Base-by-base conservation (phyloP, 37 sponge, comb jelly and placozoan genomes). In the Lycopodina hypogea region DNA sequence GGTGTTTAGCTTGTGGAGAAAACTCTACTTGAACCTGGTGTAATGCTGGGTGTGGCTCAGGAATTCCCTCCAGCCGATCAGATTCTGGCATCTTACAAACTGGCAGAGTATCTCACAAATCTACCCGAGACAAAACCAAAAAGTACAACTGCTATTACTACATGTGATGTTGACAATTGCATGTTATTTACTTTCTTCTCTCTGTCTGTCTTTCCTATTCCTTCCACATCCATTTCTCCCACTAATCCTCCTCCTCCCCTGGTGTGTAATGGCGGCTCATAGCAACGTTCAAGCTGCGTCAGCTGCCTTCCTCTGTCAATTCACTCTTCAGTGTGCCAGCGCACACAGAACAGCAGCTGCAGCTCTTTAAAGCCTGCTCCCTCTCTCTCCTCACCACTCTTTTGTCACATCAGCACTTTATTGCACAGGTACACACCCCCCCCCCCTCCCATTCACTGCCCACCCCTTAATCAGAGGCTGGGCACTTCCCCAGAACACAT, bases 61-160 rank as follows among this genome's bases (percentile, higher is more conserved):
- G 37, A 73, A 35, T 80, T 80, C 52, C 30, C 68, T 75, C 62
- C 51, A 14, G 22, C 11, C 21, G 58, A 52, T 4, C 79, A 84
- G 81, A 19, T 85, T n/a, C 8, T 61, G 11, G 85, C 85, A 15
- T 7, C 75, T 21, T 41, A 76, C 30, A 88, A 71, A 71, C 75
- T 92, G 50, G 7, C 78, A 18, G 55, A 77, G 37, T 88, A 88
- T 50, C 18, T 80, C 12, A 55, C 56, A 0, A 26, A 61, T 23
- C 78, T 92, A 15, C 93, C 93, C 0, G 61, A 77, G n/a, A 89
- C 83, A 65, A 92, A 81, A 57, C 90, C 93, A 42, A 23, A 55
- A 55, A 73, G 74, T 73, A 53, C 51, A 37, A 71, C 19, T 37
- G 40, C n/a, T n/a, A n/a, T n/a, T n/a, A n/a, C n/a, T n/a, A n/a